These are phyloP conservation scores for Cygnus atratus DNA, from an alignment of 2,113 vertebrate species.

Conservation along the genomic window DNA sequence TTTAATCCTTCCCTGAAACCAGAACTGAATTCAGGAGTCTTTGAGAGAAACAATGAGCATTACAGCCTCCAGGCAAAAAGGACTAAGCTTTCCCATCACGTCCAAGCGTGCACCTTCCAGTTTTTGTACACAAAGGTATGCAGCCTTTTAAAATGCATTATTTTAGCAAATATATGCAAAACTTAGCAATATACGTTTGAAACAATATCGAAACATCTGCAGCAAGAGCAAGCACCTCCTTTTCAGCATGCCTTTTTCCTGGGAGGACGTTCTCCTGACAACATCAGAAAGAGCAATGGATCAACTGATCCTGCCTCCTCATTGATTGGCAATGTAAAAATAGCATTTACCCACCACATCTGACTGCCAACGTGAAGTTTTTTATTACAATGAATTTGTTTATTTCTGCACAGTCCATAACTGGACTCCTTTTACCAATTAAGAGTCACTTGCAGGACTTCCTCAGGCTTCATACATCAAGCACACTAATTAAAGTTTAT, in stretches of 20 bases:
- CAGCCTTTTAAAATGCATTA: not conserved
- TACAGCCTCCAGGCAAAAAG: not conserved
- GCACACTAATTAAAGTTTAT: not conserved
- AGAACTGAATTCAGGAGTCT: not conserved
- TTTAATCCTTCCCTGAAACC: not conserved
- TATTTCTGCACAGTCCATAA: not conserved
- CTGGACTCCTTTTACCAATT: not conserved
- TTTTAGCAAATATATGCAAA: not conserved
- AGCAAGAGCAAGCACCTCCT: not conserved
- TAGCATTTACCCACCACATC: not conserved
- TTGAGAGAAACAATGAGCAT: not conserved
- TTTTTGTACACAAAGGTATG: not conserved
- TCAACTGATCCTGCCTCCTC: not conserved
- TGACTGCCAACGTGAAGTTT: not conserved
- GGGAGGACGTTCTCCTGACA: not conserved
- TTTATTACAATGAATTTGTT: not conserved
- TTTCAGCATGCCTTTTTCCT: not conserved
- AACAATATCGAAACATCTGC: not conserved
- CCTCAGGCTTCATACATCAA: not conserved
- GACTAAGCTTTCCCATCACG: not conserved
- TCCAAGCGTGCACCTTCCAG: not conserved
- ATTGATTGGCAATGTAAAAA: not conserved
- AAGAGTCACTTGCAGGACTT: not conserved
- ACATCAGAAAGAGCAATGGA: not conserved
- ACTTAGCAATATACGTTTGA: not conserved